Evolutionary conservation across 2,113 vertebrate species (phyloP).

Genomic region (Donacobius atricapilla): DNA sequence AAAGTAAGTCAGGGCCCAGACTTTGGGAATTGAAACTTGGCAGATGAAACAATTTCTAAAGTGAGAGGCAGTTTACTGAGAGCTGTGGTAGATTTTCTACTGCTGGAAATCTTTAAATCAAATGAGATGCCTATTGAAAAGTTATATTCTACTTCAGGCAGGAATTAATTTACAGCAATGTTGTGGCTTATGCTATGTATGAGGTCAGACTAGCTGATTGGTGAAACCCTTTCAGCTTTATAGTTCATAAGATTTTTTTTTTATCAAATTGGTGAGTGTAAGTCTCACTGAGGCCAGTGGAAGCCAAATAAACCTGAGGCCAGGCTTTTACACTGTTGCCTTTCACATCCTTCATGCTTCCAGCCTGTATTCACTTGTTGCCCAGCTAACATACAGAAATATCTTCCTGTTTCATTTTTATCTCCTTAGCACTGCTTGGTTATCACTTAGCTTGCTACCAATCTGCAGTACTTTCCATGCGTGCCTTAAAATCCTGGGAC

Average conservation of each 20-base stretch:
- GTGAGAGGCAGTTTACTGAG: neutral
- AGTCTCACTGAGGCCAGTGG: neutral
- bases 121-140: slow-evolving; percentile 28
- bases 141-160: neutral
- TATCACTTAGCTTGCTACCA: neutral
- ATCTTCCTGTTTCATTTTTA: neutral
- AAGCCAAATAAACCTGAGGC: neutral
- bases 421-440: neutral
- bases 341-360: neutral
- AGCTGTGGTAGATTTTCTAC: slow-evolving; percentile 3
- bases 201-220: neutral
- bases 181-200: neutral
- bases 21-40: neutral
- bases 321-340: neutral
- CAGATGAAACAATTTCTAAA: neutral
- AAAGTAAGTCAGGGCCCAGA: neutral
- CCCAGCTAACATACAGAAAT: neutral
- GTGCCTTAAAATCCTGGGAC: neutral
- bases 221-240: neutral
- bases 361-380: neutral
- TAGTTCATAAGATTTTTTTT: neutral
- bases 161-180: neutral
- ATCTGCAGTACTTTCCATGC: rapidly evolving
- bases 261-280: neutral
- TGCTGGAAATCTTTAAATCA: slow-evolving; percentile 43